Evolutionary conservation across 2,888 invertebrate species (phyloP).

Genomic region (Tipula vernalis): DNA sequence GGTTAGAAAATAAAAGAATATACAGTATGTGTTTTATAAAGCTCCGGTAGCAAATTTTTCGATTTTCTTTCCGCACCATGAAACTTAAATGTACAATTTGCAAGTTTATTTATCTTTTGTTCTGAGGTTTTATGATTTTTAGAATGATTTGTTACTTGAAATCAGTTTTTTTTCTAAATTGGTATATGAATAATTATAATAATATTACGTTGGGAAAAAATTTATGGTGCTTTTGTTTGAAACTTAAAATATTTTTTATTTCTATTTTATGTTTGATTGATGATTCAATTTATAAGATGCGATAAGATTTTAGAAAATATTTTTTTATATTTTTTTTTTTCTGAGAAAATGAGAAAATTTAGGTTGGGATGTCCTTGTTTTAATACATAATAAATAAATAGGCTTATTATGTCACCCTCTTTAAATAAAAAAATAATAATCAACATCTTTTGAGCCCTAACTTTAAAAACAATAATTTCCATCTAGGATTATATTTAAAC

Average conservation of each 20-base stretch:
- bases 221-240: not conserved
- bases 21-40: not conserved
- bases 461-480: too few species aligned
- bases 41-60: not conserved
- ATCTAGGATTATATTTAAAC: too few species aligned
- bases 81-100: not conserved
- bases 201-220: not conserved
- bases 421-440: too few species aligned
- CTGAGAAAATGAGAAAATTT: too few species aligned
- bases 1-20: not conserved
- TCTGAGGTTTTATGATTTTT: not conserved
- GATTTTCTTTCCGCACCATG: not conserved
- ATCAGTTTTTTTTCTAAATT: not conserved
- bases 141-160: not conserved
- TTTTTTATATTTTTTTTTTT: too few species aligned
- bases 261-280: not conserved
- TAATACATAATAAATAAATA: too few species aligned
- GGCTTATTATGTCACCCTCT: too few species aligned
- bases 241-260: not conserved
- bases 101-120: not conserved
- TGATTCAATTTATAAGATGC: not conserved
- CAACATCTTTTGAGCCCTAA: too few species aligned
- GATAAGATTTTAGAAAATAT: not conserved
- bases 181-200: not conserved
- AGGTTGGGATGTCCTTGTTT: too few species aligned